Evolutionary conservation across 2,113 vertebrate genomes (phyloP), one percentile per base, ranked within the genome.

Genomic region (Siphamia tubifer): DNA sequence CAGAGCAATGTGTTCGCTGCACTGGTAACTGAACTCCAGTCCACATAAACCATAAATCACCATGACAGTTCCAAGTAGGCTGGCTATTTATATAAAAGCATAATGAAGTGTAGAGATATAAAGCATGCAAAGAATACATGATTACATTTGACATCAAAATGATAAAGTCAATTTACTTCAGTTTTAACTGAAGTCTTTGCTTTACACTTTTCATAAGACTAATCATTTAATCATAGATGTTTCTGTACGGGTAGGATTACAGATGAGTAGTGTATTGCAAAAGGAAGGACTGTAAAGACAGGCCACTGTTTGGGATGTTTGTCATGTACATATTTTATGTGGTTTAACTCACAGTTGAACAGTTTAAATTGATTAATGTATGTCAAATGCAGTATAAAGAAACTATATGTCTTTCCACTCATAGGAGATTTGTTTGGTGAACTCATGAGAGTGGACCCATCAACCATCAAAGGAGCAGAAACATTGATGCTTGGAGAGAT

Each of bases 401-500:
- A 3, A 0, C 6, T 8, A 1, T 35, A 4, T 43, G 21, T 35
- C 49, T 56, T 31, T 89, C 15, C 84, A 74, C 70, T 38, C 65
- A 0, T 58, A 99, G 98, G 96, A 58, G 94, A 93, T 84, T 87
- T 97, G 12, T 98, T 99, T 73, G 82, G 92, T 65, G 94, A 94
- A 0, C 94, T 98, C 5, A 98, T 98, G 96, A 95, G 90, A 84
- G 94, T 95, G 55, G 96, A 99, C 78, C 96, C 97, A 12, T 98
- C 97, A 63, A 97, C 95, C 52, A 94, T 99, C 81, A 97, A 94
- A 79, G 96, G 95, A 81, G 95, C 96, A 15, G 97, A 99, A 91
- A 81, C 85, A n/a, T 84, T 98, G 74, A 98, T 98, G 94, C 92
- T 99, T 17, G 98, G 98, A 74, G 96, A 99, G 92, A 99, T 99